Base-by-base conservation (phyloP, 2,888 invertebrate genomes). In the Lathronympha strigana region DNA sequence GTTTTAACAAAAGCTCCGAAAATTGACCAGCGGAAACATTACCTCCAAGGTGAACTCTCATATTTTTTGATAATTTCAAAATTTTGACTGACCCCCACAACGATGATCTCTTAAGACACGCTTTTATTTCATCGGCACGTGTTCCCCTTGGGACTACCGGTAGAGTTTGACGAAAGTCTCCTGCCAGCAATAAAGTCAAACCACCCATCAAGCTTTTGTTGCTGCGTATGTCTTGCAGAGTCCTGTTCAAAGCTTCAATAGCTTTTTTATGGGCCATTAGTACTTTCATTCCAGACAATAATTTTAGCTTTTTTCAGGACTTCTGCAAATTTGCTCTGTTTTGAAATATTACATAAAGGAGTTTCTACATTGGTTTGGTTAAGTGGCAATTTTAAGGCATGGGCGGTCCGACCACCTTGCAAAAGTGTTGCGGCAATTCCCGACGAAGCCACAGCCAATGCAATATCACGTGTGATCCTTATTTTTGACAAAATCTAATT, bases 21-120 rank as follows among this genome's bases (percentile, higher is more conserved):
- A 70, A 72, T 33, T 33, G 36, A 15, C 55, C 63, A 15, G 68
- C 69, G 38, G 23, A 19, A 5, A 4, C 13, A 58, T 70, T 60
- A 4, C 58, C 58, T 4, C 38, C 13, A 21, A 70, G 43, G 13
- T 55, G 53, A 2, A 53, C 73, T 61, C 72, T 23, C 68, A 72
- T 72, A 63, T 72, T 71, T 63, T 50, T 63, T 4, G 55, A 58
- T 0, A 69, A n/a, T 0, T 53, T 45, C 0, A 70, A 9, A 21
- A 15, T 62, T 51, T 61, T 64, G 2, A 67, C 8, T 0, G 9
- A 43, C 2, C 62, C 62, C 70, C 68, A 71, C 9, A 69, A 53
- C 60, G 17, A 33, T n/a, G 71, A 73, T 43, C 31, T 40, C 47
- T 73, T 72, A 15, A 80, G 19, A 47, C 70, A 79, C 0, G 76